These are phyloP conservation scores for Chalcis sispes DNA, from an alignment of 2,888 invertebrate genomes.

Conservation along the genomic window DNA sequence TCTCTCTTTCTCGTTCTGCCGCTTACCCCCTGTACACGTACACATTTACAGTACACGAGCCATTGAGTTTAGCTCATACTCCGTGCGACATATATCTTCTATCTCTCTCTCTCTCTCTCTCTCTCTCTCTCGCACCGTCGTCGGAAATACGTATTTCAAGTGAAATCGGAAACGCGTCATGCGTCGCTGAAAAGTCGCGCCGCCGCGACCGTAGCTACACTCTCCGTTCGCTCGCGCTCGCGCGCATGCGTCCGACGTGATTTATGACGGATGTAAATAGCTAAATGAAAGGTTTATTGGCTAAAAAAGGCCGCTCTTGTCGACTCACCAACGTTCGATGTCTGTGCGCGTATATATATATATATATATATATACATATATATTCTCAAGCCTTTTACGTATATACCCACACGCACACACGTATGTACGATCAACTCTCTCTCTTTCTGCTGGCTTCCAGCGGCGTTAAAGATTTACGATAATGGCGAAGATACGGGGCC, in stretches of 20 bases:
- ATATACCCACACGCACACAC: slow-evolving; percentile 36
- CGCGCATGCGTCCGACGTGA: slow-evolving; percentile 62
- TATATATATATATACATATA: slow-evolving; percentile 30
- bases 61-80: slow-evolving; percentile 22
- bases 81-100: slow-evolving; percentile 20
- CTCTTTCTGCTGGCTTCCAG: slow-evolving; percentile 60
- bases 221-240: slow-evolving; percentile 10
- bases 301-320: slow-evolving; percentile 56
- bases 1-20: too few species aligned
- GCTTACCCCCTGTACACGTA: neutral
- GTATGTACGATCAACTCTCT: slow-evolving; percentile 47
- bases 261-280: slow-evolving; percentile 68
- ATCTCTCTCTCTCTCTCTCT: too few species aligned
- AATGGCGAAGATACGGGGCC: slow-evolving; percentile 70
- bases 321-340: slow-evolving; percentile 18
- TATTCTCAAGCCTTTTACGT: neutral
- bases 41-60: neutral
- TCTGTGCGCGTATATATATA: slow-evolving; percentile 38
- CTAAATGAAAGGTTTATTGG: slow-evolving; percentile 69
- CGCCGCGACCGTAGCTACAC: neutral
- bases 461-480: slow-evolving; percentile 72
- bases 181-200: slow-evolving; percentile 58
- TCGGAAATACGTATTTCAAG: slow-evolving; percentile 52
- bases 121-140: neutral
- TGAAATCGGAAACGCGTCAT: slow-evolving; percentile 57